phyloP scores from a whole-genome alignment of 2,797 vertebrate species.

The Podargus strigoides region DNA sequence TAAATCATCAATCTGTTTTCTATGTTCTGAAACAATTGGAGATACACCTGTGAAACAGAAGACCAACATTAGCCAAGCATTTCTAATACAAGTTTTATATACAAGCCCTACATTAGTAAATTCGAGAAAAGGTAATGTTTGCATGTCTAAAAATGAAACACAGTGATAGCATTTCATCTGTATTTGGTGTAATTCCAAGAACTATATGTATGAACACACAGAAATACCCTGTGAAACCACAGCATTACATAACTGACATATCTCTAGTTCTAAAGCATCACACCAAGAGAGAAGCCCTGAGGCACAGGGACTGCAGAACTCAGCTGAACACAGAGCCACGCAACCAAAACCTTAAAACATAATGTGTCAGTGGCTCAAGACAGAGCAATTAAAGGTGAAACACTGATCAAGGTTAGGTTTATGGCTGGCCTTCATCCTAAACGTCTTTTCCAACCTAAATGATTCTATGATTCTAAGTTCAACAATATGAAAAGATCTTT shows the following conservation, averaged over 20 bases:
- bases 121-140: neutral
- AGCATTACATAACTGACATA: neutral
- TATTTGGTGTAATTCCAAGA: neutral
- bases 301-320: constrained; percentile 18
- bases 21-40: constrained; percentile 90
- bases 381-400: neutral
- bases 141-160: neutral
- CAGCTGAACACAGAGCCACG: neutral
- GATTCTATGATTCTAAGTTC: neutral
- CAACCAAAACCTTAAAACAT: neutral
- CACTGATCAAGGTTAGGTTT: neutral
- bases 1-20: constrained; percentile 98
- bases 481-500: neutral
- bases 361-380: neutral
- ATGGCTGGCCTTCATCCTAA: neutral
- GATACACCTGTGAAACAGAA: constrained; percentile 81
- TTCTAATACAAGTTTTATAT: neutral
- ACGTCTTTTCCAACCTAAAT: neutral
- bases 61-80: constrained; percentile 7
- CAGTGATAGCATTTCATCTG: neutral
- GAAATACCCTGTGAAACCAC: neutral
- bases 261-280: neutral
- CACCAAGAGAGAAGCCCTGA: constrained; percentile 27
- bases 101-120: neutral
- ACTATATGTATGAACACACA: neutral